Percentiles rank a stretch among this genome's conserved stretches.
These are phyloP conservation scores for Mola mola DNA, from an alignment of 2,113 vertebrate genomes.

Conservation along the genomic window DNA sequence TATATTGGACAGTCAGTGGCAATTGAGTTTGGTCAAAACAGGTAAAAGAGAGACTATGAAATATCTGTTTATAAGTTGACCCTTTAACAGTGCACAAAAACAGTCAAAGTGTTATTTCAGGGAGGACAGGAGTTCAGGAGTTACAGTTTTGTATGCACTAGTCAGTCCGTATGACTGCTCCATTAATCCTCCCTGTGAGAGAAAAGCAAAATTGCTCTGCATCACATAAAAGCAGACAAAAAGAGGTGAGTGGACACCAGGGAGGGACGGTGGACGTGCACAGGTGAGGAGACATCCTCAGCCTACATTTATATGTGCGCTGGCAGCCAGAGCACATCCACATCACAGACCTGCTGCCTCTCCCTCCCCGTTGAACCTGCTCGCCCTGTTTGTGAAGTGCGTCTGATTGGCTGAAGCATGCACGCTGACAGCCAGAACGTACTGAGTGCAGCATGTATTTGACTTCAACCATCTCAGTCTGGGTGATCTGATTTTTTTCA, in stretches of 20 bases:
- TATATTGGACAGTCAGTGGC: too few relatives aligned
- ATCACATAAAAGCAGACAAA: background rate
- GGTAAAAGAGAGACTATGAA: too few relatives aligned
- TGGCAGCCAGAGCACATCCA: background rate
- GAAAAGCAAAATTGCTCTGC: background rate
- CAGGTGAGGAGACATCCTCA: background rate
- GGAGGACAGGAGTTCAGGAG: too few relatives aligned
- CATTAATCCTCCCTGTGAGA: background rate
- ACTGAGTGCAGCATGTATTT: constrained; percentile 25
- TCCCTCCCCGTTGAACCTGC: constrained; percentile 27
- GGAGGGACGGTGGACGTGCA: background rate
- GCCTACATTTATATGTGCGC: constrained; percentile 1
- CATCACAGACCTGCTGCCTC: background rate
- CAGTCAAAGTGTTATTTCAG: too few relatives aligned
- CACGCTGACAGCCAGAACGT: constrained; percentile 19
- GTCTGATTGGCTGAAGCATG: constrained; percentile 41
- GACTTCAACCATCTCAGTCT: constrained; percentile 44
- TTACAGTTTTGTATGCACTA: too few relatives aligned
- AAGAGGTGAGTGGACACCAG: background rate
- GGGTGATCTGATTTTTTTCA: constrained; percentile 50
- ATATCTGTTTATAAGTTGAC: too few relatives aligned
- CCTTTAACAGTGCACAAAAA: too few relatives aligned
- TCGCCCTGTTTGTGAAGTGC: constrained; percentile 43
- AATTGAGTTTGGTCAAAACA: too few relatives aligned
- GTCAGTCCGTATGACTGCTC: too few relatives aligned